Evolutionary conservation across 2,113 vertebrate genomes (phyloP).

Genomic region (Empidonax alnorum): DNA sequence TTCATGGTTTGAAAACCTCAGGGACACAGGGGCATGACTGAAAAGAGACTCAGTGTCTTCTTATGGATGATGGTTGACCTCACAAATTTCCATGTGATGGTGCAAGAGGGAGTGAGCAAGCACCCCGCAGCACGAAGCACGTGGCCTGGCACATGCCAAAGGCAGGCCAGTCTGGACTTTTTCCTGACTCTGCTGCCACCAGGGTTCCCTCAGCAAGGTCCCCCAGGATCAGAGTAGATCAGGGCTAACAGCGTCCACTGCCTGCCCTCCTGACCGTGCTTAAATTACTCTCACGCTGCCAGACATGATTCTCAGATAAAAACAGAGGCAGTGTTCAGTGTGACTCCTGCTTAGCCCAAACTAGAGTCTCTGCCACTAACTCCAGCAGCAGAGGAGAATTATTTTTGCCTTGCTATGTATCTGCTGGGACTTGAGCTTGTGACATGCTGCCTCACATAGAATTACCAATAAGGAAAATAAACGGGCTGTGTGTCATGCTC

Average conservation of each 20-base stretch:
- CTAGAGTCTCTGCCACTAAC: not conserved
- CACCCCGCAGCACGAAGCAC: not conserved
- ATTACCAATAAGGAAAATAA: not conserved
- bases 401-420: not conserved
- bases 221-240: not conserved
- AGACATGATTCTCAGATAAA: not conserved
- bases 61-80: not conserved
- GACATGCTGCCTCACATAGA: not conserved
- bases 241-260: not conserved
- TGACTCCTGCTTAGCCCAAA: not conserved
- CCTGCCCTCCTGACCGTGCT: not conserved
- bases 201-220: not conserved
- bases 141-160: rapidly evolving
- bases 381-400: not conserved
- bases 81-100: not conserved
- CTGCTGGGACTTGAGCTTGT: not conserved
- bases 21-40: not conserved
- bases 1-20: not conserved
- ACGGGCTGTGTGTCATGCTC: not conserved
- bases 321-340: not conserved
- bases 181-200: rapidly evolving
- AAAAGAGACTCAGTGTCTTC: not conserved
- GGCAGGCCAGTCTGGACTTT: not conserved
- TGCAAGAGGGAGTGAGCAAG: not conserved
- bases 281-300: not conserved